Evolutionary conservation across 2,113 vertebrate genomes (phyloP).

Genomic region (Saimiri boliviensis): DNA sequence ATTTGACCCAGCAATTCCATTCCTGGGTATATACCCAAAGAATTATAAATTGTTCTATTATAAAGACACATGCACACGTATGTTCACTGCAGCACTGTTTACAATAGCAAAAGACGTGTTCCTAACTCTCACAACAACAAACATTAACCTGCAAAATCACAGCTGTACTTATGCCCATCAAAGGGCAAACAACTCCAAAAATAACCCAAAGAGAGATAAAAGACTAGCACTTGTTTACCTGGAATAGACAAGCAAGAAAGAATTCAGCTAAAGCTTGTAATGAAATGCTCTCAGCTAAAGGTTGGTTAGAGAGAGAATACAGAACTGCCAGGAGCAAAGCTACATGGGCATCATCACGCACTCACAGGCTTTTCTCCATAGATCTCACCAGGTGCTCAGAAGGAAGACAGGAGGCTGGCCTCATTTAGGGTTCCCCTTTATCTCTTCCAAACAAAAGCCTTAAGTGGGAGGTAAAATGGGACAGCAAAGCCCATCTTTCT

Average conservation of each 20-base stretch:
- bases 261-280: not conserved
- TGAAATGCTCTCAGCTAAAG: not conserved
- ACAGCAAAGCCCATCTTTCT: not conserved
- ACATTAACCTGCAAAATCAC: not conserved
- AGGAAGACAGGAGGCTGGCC: not conserved
- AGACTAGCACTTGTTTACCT: not conserved
- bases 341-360: not conserved
- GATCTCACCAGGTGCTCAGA: not conserved
- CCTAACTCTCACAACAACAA: not conserved
- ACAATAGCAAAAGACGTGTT: not conserved
- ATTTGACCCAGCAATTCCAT: too few relatives aligned
- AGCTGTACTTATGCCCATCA: not conserved
- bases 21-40: too few relatives aligned
- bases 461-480: not conserved
- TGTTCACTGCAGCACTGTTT: too few relatives aligned
- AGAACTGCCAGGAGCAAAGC: not conserved
- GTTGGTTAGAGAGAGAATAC: not conserved
- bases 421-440: not conserved
- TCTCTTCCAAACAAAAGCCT: not conserved
- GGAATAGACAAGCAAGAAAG: not conserved
- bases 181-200: not conserved
- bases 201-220: not conserved
- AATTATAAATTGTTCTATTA: too few relatives aligned
- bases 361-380: not conserved
- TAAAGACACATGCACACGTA: too few relatives aligned